Percentiles rank a stretch among this genome's conserved stretches.
phyloP scores from a whole-genome alignment of 92 coral and sea anemone species.

The Paragorgia papillata region DNA sequence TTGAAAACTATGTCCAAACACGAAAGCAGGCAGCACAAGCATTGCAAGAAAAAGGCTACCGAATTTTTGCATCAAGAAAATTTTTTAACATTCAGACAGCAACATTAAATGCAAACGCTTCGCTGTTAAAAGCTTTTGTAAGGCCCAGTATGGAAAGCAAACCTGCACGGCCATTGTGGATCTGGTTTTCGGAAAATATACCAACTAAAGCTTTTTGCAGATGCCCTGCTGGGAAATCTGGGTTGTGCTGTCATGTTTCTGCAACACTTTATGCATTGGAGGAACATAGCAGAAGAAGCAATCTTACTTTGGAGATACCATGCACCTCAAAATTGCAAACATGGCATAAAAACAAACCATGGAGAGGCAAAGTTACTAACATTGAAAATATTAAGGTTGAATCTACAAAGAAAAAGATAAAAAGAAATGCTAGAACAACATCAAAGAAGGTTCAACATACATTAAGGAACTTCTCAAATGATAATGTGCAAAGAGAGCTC shows the following conservation, averaged over 20 bases:
- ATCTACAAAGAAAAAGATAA: not conserved
- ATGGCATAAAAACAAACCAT: slow-evolving; percentile 25
- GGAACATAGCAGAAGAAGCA: slow-evolving; percentile 3
- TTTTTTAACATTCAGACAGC: slow-evolving; percentile 23
- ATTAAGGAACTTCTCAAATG: not conserved
- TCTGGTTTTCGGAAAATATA: not conserved
- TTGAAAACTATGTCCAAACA: slow-evolving; percentile 1
- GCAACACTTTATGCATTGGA: slow-evolving; percentile 26
- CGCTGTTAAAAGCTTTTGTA: slow-evolving; percentile 17
- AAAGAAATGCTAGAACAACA: slow-evolving; percentile 9
- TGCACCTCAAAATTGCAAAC: slow-evolving; percentile 2
- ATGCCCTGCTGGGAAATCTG: slow-evolving; percentile 18
- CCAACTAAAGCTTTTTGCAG: slow-evolving; percentile 24
- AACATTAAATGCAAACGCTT: not conserved
- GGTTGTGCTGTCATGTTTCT: slow-evolving; percentile 21
- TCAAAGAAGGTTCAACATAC: slow-evolving; percentile 8
- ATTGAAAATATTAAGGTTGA: slow-evolving; percentile 1
- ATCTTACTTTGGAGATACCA: not conserved
- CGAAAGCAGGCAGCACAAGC: slow-evolving; percentile 24
- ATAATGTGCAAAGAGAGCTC: slow-evolving; percentile 7
- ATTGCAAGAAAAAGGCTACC: slow-evolving; percentile 26
- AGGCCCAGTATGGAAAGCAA: slow-evolving; percentile 27
- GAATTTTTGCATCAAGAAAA: slow-evolving; percentile 23
- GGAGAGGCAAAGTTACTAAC: slow-evolving; percentile 5
- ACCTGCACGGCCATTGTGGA: slow-evolving; percentile 17